Conservation (phyloP, 2,797 vertebrate species). For the Halcyon smyrnensis region DNA sequence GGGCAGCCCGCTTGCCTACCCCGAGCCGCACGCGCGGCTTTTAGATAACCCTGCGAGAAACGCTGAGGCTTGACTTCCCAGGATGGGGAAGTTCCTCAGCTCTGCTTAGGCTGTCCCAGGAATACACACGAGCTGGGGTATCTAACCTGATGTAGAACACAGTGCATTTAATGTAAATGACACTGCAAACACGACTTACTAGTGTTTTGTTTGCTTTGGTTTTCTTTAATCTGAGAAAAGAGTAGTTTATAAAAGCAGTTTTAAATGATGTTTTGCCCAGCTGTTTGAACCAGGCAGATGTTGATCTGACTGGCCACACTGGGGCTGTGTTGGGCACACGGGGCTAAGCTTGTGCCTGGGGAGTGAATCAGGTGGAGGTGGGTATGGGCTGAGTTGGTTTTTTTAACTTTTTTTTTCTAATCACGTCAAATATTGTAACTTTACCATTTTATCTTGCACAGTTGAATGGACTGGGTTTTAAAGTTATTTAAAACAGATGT, state of each 20-base stretch:
- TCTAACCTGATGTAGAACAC: fast-evolving
- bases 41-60: background rate
- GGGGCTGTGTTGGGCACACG: background rate
- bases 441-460: background rate
- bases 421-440: background rate
- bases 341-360: background rate
- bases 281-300: background rate
- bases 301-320: fast-evolving
- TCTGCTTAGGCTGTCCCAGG: background rate
- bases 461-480: background rate
- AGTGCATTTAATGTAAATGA: fast-evolving
- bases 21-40: fast-evolving
- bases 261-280: background rate
- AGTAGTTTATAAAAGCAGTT: background rate
- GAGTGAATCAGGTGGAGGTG: background rate
- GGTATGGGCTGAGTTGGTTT: no score
- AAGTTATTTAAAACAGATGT: background rate
- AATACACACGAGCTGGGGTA: fast-evolving
- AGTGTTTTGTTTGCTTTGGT: background rate
- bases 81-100: fast-evolving
- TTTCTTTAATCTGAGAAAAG: background rate
- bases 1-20: fast-evolving
- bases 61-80: fast-evolving
- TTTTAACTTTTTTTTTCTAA: background rate
- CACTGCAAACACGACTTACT: background rate